Base-by-base conservation (phyloP, 2,797 vertebrate genomes). In the Carduelis carduelis region DNA sequence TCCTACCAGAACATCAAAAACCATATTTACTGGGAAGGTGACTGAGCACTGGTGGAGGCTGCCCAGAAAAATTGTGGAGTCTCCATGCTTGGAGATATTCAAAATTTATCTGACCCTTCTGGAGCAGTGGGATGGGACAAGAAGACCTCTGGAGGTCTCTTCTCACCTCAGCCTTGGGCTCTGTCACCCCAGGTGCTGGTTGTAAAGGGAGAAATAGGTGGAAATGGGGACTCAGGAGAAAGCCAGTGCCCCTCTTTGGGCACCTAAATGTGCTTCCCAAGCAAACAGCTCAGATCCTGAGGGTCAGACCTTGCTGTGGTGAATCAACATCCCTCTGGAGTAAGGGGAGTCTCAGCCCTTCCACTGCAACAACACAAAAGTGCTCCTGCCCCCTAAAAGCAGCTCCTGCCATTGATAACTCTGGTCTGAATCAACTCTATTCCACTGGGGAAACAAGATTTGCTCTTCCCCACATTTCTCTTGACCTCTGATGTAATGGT, bases 41-140 rank as follows among this genome's bases (percentile, higher is more conserved):
- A 24, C 14, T 0, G 0, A 55, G 22, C 41, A 37, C 55, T 37
- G 41, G 12, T 9, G 35, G 26, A 39, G n/a, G 1, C 1, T 27
- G 57, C 28, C 24, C 57, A 44, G n/a, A 6, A 18, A 30, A 30
- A 20, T 1, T 30, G 44, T 34, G 57, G 9, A 44, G 6, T 13
- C 20, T 63, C 43, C 11, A 27, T 34, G 7, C 8, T 30, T 22
- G 24, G n/a, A 34, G 50, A 27, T 39, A 57, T 12, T 27, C 7
- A 19, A 13, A 34, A 22, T 6, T 37, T 37, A 14, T 26, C 50
- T 63, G 50, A 30, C 37, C 12, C 24, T 76, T 34, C 17, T 22
- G 19, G 15, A 39, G n/a, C 64, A 34, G 37, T 13, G 28, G 23
- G 43, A 17, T 64, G n/a, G 50, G 56, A 39, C 28, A 69, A 86